These are phyloP conservation scores for Steatornis caripensis DNA, from an alignment of 2,113 vertebrate genomes.

Conservation along the genomic window DNA sequence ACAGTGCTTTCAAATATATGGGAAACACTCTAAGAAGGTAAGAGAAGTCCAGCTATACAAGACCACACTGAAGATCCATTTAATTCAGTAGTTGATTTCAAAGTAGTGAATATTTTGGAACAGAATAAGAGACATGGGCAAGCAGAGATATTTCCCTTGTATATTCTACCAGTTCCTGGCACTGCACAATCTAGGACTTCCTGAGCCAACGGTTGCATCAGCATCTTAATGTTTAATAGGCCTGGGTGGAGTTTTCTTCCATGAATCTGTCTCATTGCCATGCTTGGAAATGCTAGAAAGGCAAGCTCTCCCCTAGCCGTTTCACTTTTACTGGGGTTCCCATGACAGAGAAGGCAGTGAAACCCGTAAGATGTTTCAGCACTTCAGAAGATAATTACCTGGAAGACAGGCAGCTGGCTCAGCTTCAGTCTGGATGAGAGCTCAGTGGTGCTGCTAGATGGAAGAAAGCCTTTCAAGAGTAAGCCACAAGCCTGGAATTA, in stretches of 20 bases:
- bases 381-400: conserved; percentile 30
- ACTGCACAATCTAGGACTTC: not conserved
- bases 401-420: conserved; percentile 34
- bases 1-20: conserved; percentile 10
- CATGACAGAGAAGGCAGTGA: not conserved
- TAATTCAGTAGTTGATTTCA: not conserved
- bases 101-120: not conserved
- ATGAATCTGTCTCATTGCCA: not conserved
- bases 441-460: not conserved
- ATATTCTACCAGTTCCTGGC: not conserved
- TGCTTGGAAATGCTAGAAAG: not conserved
- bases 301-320: not conserved
- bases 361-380: conserved; percentile 2
- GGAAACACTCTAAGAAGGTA: not conserved
- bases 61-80: conserved; percentile 1
- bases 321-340: conserved; percentile 15
- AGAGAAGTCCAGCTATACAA: not conserved
- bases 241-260: not conserved
- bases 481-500: not conserved
- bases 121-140: not conserved
- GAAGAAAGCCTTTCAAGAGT: not conserved
- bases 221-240: conserved; percentile 2
- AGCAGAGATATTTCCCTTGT: not conserved
- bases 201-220: not conserved
- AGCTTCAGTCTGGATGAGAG: not conserved